These are phyloP conservation scores for Lontra canadensis DNA, from an alignment of 2,113 vertebrate genomes.

Conservation along the genomic window DNA sequence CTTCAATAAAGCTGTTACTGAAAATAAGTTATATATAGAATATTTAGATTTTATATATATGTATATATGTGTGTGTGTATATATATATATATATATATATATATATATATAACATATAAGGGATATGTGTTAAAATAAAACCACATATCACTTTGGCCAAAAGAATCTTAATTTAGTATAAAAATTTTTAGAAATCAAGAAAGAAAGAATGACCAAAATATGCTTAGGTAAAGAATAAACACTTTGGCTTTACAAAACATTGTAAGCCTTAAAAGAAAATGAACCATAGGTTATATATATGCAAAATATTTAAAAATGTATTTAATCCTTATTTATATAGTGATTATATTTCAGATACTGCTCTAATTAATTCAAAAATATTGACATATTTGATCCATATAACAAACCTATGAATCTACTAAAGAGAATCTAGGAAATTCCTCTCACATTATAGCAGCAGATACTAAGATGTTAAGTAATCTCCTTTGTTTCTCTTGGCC, in stretches of 20 bases:
- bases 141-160: background rate
- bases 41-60: background rate
- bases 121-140: background rate
- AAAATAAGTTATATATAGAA: background rate
- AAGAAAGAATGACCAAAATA: background rate
- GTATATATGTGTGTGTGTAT: too few relatives aligned
- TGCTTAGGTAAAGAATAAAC: background rate
- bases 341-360: background rate
- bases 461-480: background rate
- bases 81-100: background rate
- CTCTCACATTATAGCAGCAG: background rate
- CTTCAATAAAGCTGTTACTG: background rate
- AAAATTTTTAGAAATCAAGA: background rate
- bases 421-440: background rate
- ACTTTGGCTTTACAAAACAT: background rate
- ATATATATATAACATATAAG: too few relatives aligned
- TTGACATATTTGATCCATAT: background rate
- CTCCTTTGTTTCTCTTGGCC: background rate
- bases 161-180: background rate
- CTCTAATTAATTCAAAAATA: background rate
- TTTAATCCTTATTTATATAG: background rate
- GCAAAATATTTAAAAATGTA: background rate
- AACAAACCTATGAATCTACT: background rate
- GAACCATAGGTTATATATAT: background rate
- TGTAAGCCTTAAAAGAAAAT: background rate